These are phyloP conservation scores for Stenodema calcarata DNA, from an alignment of 2,888 invertebrate genomes.

Conservation along the genomic window DNA sequence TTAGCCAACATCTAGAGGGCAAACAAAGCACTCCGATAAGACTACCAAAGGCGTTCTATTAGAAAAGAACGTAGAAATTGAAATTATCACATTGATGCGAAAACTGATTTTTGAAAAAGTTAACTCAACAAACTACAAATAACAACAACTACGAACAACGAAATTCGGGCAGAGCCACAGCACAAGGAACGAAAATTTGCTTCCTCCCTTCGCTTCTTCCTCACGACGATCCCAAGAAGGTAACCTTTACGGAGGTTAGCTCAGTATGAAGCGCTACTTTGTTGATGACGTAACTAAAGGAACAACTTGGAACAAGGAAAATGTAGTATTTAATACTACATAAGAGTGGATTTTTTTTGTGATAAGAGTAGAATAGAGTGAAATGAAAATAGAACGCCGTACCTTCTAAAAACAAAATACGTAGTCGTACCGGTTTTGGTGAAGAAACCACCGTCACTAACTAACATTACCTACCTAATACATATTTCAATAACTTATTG, in stretches of 20 bases:
- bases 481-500: too few relatives aligned
- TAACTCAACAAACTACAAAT: neutral
- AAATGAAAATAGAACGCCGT: too few relatives aligned
- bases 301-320: neutral
- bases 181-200: slow-evolving; percentile 37
- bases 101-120: neutral
- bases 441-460: too few relatives aligned
- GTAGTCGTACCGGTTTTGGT: too few relatives aligned
- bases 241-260: neutral
- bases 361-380: too few relatives aligned
- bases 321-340: too few relatives aligned
- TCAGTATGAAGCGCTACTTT: neutral
- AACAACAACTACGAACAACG: slow-evolving; percentile 38
- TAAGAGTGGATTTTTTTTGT: too few relatives aligned
- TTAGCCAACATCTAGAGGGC: slow-evolving; percentile 51
- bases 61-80: neutral
- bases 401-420: too few relatives aligned
- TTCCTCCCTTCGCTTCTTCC: neutral
- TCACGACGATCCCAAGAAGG: neutral
- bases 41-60: neutral
- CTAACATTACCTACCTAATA: too few relatives aligned
- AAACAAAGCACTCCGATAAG: slow-evolving; percentile 14
- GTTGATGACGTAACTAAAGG: neutral
- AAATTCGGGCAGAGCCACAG: slow-evolving; percentile 40
- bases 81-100: neutral